Conservation (phyloP, 1,140 invertebrate genomes). For the Brachionus rubens region DNA sequence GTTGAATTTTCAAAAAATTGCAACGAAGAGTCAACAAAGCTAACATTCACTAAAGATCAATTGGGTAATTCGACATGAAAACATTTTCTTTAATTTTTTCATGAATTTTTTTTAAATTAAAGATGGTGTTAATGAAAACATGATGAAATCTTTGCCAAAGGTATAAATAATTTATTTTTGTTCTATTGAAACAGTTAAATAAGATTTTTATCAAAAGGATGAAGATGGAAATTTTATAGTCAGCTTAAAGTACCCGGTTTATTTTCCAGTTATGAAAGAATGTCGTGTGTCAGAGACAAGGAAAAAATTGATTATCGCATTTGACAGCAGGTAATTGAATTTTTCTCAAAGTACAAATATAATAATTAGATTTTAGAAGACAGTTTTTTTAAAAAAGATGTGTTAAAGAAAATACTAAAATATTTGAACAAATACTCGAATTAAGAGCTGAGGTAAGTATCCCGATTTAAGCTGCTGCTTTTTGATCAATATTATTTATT, state of each 20-base stretch:
- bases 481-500: too few species aligned
- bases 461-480: too few species aligned
- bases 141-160: slow-evolving; percentile 40
- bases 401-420: slow-evolving; percentile 61
- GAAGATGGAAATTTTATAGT: slow-evolving; percentile 61
- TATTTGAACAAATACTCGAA: slow-evolving; percentile 63
- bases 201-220: slow-evolving; percentile 51
- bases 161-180: slow-evolving; percentile 44
- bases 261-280: slow-evolving; percentile 64
- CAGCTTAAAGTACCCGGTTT: slow-evolving; percentile 64
- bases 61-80: slow-evolving; percentile 52
- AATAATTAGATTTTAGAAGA: too few species aligned
- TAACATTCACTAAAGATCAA: slow-evolving; percentile 62
- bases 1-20: slow-evolving; percentile 63
- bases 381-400: too few species aligned
- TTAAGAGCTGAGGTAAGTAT: slow-evolving; percentile 61
- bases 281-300: slow-evolving; percentile 61
- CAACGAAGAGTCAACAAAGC: slow-evolving; percentile 63
- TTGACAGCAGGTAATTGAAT: slow-evolving; percentile 55
- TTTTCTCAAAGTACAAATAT: too few species aligned
- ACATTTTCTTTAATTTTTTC: neutral
- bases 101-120: neutral
- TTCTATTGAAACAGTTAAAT: slow-evolving; percentile 25
- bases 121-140: slow-evolving; percentile 38
- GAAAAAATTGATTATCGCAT: slow-evolving; percentile 59